Conservation (phyloP, 2,888 invertebrate genomes). For the Invenusta paracnida region DNA sequence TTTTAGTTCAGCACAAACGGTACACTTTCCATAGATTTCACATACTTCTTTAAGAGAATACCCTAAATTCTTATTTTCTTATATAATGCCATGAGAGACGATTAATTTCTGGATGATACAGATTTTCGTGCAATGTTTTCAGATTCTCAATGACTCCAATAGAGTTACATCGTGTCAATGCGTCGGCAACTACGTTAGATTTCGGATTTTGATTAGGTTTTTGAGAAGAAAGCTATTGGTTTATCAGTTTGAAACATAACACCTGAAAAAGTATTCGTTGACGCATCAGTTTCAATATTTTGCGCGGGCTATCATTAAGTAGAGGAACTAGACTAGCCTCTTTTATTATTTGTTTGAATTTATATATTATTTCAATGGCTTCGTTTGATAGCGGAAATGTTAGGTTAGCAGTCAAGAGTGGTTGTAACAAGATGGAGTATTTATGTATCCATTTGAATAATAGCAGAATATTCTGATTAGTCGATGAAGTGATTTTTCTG, state of each 20-base stretch:
- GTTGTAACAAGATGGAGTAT: background rate
- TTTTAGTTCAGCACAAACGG: background rate
- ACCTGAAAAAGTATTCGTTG: background rate
- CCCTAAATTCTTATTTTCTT: background rate
- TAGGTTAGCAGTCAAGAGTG: background rate
- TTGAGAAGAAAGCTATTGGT: background rate
- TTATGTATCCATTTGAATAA: background rate
- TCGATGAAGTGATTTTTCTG: background rate
- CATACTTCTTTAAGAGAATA: background rate
- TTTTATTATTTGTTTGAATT: background rate
- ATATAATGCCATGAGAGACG: background rate
- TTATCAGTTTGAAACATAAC: background rate
- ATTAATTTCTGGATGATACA: background rate
- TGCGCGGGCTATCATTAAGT: background rate
- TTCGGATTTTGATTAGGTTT: background rate
- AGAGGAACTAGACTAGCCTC: background rate
- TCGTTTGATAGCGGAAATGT: background rate
- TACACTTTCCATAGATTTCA: background rate
- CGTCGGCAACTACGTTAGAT: background rate
- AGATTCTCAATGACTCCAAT: background rate
- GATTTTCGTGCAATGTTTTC: background rate
- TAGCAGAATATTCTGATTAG: background rate
- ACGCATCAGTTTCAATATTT: background rate
- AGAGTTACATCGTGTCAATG: background rate
- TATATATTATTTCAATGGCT: background rate